Percentiles rank a stretch among this genome's conserved stretches.
Conservation (phyloP, 2,888 invertebrate genomes). For the Panopea generosa region DNA sequence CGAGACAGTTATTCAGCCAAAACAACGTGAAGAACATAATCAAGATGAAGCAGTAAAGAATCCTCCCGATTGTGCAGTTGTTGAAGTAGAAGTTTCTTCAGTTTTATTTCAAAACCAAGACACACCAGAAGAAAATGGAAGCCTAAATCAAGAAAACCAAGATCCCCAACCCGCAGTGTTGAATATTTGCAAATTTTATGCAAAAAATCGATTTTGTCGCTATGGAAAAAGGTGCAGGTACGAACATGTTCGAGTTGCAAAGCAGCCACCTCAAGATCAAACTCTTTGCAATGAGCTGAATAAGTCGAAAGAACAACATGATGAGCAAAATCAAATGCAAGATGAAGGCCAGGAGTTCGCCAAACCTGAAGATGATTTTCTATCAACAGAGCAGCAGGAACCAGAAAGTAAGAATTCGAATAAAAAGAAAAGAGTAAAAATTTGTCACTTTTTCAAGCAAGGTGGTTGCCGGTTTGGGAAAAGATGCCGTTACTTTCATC, state of each 20-base stretch:
- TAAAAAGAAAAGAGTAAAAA: constrained; percentile 13
- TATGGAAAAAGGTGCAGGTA: constrained; percentile 71
- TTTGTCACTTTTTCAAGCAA: constrained; percentile 58
- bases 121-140: constrained; percentile 24
- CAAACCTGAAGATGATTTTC: not conserved
- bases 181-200: constrained; percentile 64
- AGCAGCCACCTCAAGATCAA: not conserved
- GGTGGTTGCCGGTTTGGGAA: constrained; percentile 72
- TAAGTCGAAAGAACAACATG: constrained; percentile 9
- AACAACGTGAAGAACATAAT: not conserved
- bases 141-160: constrained; percentile 14
- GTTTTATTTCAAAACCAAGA: not conserved
- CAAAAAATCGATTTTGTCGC: constrained; percentile 64
- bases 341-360: constrained; percentile 32
- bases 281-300: constrained; percentile 17
- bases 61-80: too few species aligned
- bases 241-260: constrained; percentile 42
- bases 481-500: constrained; percentile 72
- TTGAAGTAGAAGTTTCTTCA: too few species aligned
- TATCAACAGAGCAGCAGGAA: too few species aligned
- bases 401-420: too few species aligned
- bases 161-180: not conserved
- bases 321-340: constrained; percentile 36
- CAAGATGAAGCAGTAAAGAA: constrained; percentile 52
- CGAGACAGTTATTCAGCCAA: constrained; percentile 17